A percentile compares a stretch with the other conserved stretches of the same genome.
phyloP scores from a whole-genome alignment of 2,888 invertebrate species.

The Agriotes lineatus region DNA sequence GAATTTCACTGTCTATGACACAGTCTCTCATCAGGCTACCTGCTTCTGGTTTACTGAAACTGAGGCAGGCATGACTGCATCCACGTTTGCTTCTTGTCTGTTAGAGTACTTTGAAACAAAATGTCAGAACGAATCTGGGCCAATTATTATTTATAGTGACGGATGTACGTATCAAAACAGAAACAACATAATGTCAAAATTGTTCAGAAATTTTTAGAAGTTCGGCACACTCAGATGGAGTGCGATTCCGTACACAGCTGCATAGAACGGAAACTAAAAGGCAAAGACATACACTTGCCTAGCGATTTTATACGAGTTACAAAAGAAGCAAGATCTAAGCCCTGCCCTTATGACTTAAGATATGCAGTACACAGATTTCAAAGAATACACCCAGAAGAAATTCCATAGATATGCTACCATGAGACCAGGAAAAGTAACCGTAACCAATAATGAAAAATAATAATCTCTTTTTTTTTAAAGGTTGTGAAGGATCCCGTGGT shows the following conservation, averaged over 20 bases:
- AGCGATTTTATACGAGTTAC: not conserved
- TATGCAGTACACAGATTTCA: not conserved
- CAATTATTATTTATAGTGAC: constrained; percentile 24
- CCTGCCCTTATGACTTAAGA: not conserved
- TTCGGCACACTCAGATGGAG: constrained; percentile 61
- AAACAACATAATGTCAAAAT: constrained; percentile 24
- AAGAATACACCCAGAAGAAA: too few species aligned
- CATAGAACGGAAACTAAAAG: constrained; percentile 53
- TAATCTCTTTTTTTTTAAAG: not conserved
- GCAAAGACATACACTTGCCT: not conserved
- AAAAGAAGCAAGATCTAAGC: not conserved
- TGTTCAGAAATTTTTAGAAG: constrained; percentile 36
- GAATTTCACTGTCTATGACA: constrained; percentile 23
- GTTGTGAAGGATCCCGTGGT: constrained; percentile 7
- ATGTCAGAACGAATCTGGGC: not conserved
- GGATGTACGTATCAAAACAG: constrained; percentile 35
- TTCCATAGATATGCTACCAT: constrained; percentile 15
- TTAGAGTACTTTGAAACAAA: constrained; percentile 2
- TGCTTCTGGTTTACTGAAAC: constrained; percentile 21
- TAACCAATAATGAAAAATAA: not conserved
- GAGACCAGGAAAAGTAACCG: constrained; percentile 14
- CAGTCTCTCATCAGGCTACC: not conserved
- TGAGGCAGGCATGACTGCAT: not conserved
- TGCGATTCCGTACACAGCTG: constrained; percentile 57
- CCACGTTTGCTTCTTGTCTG: constrained; percentile 13